Evolutionary conservation across 2,113 vertebrate species (phyloP).

Genomic region (Nothocercus nigrocapillus): DNA sequence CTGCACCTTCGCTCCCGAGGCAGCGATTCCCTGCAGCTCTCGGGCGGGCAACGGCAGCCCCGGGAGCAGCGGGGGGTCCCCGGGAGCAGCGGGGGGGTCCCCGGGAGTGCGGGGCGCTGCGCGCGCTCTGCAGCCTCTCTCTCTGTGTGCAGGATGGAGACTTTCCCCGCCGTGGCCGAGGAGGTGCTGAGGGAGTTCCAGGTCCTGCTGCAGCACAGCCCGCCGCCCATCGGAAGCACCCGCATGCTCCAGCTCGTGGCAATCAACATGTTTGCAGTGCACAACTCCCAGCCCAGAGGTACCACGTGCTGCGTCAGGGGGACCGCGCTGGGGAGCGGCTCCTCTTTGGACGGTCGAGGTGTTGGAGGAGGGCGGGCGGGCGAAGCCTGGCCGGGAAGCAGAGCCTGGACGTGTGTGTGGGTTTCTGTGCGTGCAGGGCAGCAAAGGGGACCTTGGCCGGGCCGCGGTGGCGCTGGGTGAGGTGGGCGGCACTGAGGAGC

Average conservation of each 20-base stretch:
- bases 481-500: constrained; percentile 44
- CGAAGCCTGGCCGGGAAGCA: constrained; percentile 27
- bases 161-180: constrained; percentile 87
- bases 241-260: constrained; percentile 96
- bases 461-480: background rate
- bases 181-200: constrained; percentile 92
- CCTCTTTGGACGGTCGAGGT: background rate
- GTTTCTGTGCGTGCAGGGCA: background rate
- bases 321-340: background rate
- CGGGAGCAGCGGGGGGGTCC: background rate
- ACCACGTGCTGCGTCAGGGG: constrained; percentile 39
- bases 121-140: background rate
- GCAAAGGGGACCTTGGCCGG: background rate
- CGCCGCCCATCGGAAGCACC: constrained; percentile 88
- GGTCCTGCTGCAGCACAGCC: constrained; percentile 90
- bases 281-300: constrained; percentile 92
- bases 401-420: constrained; percentile 58
- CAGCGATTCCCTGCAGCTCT: background rate
- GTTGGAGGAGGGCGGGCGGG: constrained; percentile 13
- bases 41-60: background rate
- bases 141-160: constrained; percentile 91
- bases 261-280: constrained; percentile 98
- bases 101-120: background rate
- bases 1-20: background rate
- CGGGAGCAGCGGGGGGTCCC: background rate